phyloP scores from a whole-genome alignment of 2,888 invertebrate species.

The Crocallis elinguaria region DNA sequence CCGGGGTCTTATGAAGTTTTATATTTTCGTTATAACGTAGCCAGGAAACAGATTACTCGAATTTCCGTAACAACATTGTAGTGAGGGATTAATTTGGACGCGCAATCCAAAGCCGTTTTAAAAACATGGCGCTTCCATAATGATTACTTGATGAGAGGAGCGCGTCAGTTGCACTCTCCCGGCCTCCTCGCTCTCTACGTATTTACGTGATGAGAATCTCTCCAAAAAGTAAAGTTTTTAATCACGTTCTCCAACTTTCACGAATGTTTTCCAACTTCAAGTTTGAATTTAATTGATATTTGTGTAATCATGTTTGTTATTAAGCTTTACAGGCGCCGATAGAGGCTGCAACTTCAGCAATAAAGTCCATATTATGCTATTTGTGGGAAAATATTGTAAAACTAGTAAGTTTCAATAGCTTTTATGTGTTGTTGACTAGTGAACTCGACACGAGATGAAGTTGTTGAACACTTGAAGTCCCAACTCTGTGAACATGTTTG shows the following conservation, averaged over 20 bases:
- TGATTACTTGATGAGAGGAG: conserved; percentile 78
- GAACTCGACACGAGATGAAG: conserved; percentile 47
- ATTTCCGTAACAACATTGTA: conserved; percentile 69
- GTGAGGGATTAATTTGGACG: conserved; percentile 76
- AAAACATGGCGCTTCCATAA: conserved; percentile 82
- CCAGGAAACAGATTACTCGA: conserved; percentile 60
- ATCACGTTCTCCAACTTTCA: conserved; percentile 33
- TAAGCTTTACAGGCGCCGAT: neutral
- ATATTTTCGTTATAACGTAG: conserved; percentile 55
- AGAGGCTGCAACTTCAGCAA: conserved; percentile 6
- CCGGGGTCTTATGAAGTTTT: conserved; percentile 59
- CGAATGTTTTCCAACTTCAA: conserved; percentile 34
- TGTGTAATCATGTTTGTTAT: conserved; percentile 15
- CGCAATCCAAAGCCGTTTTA: conserved; percentile 76
- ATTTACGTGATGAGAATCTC: conserved; percentile 47
- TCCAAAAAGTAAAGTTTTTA: conserved; percentile 38
- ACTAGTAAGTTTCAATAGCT: conserved; percentile 30
- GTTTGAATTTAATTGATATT: conserved; percentile 30
- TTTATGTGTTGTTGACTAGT: conserved; percentile 38
- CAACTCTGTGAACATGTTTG: conserved; percentile 55
- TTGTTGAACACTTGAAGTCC: conserved; percentile 45
- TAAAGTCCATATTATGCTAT: conserved; percentile 5
- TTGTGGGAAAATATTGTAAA: conserved; percentile 21
- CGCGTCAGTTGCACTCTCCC: conserved; percentile 61
- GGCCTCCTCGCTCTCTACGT: conserved; percentile 38